Evolutionary conservation across 2,888 invertebrate genomes (phyloP).

Genomic region (Drosophila cracens): DNA sequence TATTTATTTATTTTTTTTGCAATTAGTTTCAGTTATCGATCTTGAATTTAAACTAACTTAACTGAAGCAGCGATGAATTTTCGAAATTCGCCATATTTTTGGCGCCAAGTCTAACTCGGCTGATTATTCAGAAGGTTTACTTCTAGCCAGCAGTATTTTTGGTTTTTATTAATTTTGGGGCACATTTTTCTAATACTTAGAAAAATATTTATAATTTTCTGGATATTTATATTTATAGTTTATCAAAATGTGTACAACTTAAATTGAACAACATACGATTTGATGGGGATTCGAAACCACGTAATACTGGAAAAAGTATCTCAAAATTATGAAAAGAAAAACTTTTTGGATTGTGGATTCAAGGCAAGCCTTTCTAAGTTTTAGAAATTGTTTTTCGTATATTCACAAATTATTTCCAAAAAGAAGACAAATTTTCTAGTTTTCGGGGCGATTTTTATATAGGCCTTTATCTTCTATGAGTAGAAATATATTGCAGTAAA

Average conservation of each 20-base stretch:
- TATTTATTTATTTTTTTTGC: too few species aligned
- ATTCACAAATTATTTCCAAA: not conserved
- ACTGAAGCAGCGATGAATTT: not conserved
- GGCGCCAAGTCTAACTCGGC: not conserved
- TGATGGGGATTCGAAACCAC: not conserved
- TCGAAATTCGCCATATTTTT: not conserved
- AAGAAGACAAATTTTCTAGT: not conserved
- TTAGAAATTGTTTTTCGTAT: not conserved
- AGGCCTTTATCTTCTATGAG: not conserved
- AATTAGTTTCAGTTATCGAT: not conserved
- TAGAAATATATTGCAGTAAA: not conserved
- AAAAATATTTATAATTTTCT: too few species aligned
- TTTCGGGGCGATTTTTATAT: not conserved
- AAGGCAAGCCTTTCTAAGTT: not conserved
- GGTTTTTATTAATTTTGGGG: not conserved
- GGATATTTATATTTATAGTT: not conserved
- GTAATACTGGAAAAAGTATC: not conserved
- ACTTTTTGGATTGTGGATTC: not conserved
- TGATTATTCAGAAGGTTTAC: not conserved
- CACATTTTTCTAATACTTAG: not conserved
- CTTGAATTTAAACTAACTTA: not conserved
- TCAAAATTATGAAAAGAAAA: not conserved
- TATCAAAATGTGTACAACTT: not conserved
- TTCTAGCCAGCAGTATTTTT: rapidly evolving
- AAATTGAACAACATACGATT: not conserved